phyloP scores from a whole-genome alignment of 2,888 invertebrate species.

The Limenitis camilla region DNA sequence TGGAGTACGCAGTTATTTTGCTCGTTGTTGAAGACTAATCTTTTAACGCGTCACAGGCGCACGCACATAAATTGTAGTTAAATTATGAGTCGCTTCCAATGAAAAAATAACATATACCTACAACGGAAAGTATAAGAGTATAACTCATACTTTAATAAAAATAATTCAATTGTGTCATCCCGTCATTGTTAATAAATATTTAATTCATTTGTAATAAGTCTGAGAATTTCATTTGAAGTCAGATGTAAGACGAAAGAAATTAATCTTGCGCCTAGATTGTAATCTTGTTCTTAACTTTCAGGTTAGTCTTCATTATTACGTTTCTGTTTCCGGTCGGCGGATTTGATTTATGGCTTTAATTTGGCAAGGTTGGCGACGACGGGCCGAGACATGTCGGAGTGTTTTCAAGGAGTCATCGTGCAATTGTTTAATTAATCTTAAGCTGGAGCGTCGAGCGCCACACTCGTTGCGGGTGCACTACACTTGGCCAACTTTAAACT shows the following conservation, averaged over 20 bases:
- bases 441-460: slow-evolving; percentile 55
- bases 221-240: not conserved
- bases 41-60: slow-evolving; percentile 66
- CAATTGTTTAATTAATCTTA: slow-evolving; percentile 75
- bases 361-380: slow-evolving; percentile 73
- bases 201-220: not conserved
- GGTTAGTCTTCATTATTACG: slow-evolving; percentile 64
- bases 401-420: slow-evolving; percentile 72
- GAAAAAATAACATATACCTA: slow-evolving; percentile 46
- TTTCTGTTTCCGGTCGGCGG: slow-evolving; percentile 63
- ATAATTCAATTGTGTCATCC: no score
- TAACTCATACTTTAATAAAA: slow-evolving; percentile 23
- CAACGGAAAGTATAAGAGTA: slow-evolving; percentile 53
- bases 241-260: slow-evolving; percentile 35
- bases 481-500: slow-evolving; percentile 72
- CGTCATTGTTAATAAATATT: slow-evolving; percentile 14
- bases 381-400: slow-evolving; percentile 73
- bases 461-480: slow-evolving; percentile 56
- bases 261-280: slow-evolving; percentile 40
- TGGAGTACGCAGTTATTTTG: slow-evolving; percentile 22
- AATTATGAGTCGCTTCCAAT: slow-evolving; percentile 54
- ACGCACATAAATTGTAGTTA: slow-evolving; percentile 67
- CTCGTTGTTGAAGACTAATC: slow-evolving; percentile 50
- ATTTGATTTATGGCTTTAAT: slow-evolving; percentile 74
- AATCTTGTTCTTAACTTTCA: slow-evolving; percentile 39